Base-by-base conservation (phyloP, 2,888 invertebrate genomes). In the Carpatolechia fugitivella region DNA sequence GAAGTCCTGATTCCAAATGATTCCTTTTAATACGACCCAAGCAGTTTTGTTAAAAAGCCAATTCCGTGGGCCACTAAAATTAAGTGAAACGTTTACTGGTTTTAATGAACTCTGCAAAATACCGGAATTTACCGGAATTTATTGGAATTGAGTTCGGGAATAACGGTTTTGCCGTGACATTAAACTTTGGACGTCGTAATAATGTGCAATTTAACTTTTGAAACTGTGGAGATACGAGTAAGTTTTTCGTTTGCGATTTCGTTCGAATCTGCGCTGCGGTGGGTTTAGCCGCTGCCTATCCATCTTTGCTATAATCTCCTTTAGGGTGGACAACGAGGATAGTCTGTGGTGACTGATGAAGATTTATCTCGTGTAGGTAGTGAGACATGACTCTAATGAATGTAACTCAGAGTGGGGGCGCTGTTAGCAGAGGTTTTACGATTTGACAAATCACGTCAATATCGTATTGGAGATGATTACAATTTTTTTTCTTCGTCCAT, bases 31-130 rank as follows among this genome's bases (percentile, higher is more conserved):
- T 47, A 24, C 24, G 29, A 29, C n/a, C 31, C 11, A 10, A 51
- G 51, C 51, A 51, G 51, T 40, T 51, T 20, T 38, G 35, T 35
- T 40, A 38, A 59, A 67, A 60, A 66, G 64, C 59, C 68, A 68
- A 73, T 77, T 70, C 60, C 46, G 44, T 62, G 60, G 59, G 52
- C 64, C 68, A 67, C 67, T 64, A 69, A 73, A 75, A 80, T 78
- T 74, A 76, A 75, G 62, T 60, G 69, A 69, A 68, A 65, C 73
- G 68, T 73, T 78, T 71, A 70, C 65, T 64, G 66, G 63, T 69
- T 73, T 75, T 77, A 81, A 80, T 76, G 78, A 76, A 76, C 70
- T 72, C 70, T 59, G 60, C 58, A 64, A 64, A 74, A 77, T 44
- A 44, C 44, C 44, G 44, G 44, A 44, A 44, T 38, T 76, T 70